Percentiles rank a stretch among this genome's conserved stretches.
phyloP scores from a whole-genome alignment of 2,888 invertebrate genomes.

The Myopa testacea region DNA sequence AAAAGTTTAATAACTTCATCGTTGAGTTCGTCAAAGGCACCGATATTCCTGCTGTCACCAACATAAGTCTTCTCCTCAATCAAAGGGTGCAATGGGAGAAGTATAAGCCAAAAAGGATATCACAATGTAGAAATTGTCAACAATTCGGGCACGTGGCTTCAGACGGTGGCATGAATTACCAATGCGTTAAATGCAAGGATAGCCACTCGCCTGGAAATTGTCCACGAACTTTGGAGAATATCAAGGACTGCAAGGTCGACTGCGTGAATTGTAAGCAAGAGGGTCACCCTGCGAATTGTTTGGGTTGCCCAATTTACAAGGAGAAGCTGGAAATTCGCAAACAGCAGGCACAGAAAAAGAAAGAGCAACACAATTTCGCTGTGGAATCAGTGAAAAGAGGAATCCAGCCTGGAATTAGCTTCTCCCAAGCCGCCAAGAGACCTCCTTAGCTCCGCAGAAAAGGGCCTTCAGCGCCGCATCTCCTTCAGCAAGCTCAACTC shows the following conservation, averaged over 20 bases:
- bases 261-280: constrained; percentile 5
- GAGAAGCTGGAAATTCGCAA: neutral
- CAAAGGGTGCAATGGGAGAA: too few species aligned
- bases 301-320: neutral
- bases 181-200: neutral
- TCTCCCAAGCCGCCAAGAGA: neutral
- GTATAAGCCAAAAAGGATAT: neutral
- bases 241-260: neutral
- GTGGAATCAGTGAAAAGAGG: neutral
- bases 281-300: neutral
- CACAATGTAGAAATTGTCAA: neutral
- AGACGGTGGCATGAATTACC: neutral
- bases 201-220: neutral
- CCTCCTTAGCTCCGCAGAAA: too few species aligned
- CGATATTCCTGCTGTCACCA: neutral
- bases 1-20: neutral
- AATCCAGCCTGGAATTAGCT: neutral
- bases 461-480: too few species aligned
- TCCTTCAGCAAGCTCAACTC: too few species aligned
- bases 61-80: too few species aligned
- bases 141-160: neutral
- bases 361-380: neutral
- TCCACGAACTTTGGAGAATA: neutral
- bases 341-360: neutral
- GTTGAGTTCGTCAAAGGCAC: neutral